Percentiles rank a stretch among this genome's conserved stretches.
phyloP scores from a whole-genome alignment of 2,113 vertebrate genomes.

The Eolophus roseicapilla region DNA sequence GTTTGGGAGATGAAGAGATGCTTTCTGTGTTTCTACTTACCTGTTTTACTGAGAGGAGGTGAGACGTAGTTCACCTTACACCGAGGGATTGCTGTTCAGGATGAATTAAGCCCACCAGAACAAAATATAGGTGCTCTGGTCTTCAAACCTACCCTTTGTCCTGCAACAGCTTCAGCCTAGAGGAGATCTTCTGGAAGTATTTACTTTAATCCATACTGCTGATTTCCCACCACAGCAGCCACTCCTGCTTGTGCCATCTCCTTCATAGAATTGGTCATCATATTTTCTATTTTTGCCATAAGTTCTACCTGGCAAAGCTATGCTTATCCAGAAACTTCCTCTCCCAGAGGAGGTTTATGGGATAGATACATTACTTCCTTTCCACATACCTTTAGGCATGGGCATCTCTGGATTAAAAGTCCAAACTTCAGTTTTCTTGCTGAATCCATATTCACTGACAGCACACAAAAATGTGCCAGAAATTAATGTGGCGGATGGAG shows the following conservation, averaged over 20 bases:
- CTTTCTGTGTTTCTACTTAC: neutral
- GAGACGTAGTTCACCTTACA: neutral
- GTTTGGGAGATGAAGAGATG: neutral
- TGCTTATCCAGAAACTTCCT: neutral
- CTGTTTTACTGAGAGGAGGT: neutral
- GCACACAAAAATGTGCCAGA: neutral
- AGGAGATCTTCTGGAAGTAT: neutral
- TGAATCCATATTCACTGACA: neutral
- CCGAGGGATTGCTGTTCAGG: neutral
- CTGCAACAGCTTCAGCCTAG: neutral
- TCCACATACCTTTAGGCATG: neutral
- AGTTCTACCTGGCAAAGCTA: neutral
- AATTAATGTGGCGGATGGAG: rapidly evolving
- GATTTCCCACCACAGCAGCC: neutral
- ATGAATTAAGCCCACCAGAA: neutral
- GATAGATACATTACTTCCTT: neutral
- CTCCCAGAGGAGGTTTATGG: neutral
- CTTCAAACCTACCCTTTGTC: neutral
- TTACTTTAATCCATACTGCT: neutral
- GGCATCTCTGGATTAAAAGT: neutral
- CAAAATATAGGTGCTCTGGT: neutral
- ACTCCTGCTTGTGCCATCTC: neutral
- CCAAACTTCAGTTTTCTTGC: neutral
- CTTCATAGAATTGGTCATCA: neutral
- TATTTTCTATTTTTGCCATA: neutral